Conservation (phyloP, 2,888 invertebrate genomes). For the Pseudococcus viburni region DNA sequence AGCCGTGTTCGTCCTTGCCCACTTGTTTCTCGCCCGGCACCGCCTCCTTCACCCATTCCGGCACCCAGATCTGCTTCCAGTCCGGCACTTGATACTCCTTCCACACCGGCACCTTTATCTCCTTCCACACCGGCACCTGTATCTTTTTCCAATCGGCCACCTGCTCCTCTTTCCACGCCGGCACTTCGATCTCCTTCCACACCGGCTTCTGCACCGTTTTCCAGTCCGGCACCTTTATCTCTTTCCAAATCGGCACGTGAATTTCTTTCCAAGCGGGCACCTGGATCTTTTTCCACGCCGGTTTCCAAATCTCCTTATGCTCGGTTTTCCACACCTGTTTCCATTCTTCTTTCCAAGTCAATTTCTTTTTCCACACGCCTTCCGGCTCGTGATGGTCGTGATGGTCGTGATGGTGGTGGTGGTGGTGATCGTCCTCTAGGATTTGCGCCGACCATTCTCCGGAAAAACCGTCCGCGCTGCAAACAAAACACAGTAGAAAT, state of each 20-base stretch:
- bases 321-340: constrained; percentile 78
- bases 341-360: constrained; percentile 88
- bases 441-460: constrained; percentile 60
- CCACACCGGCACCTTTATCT: constrained; percentile 79
- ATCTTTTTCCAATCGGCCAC: constrained; percentile 81
- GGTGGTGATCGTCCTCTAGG: constrained; percentile 62
- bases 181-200: constrained; percentile 80
- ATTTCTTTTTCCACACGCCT: constrained; percentile 79
- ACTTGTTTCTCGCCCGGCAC: constrained; percentile 78
- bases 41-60: constrained; percentile 74
- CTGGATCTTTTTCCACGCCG: constrained; percentile 82
- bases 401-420: not conserved
- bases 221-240: constrained; percentile 84
- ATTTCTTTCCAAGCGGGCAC: constrained; percentile 74
- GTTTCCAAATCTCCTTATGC: constrained; percentile 82
- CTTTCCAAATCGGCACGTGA: constrained; percentile 81
- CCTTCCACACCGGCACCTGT: constrained; percentile 78
- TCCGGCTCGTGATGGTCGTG: constrained; percentile 67
- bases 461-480: constrained; percentile 66
- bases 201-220: constrained; percentile 82
- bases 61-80: constrained; percentile 79
- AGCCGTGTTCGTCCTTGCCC: constrained; percentile 77
- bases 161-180: constrained; percentile 81
- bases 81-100: constrained; percentile 79
- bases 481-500: no score